Percentiles rank a stretch among this genome's conserved stretches.
phyloP scores from a whole-genome alignment of 2,888 invertebrate species.

The Caenorhabditis japonica region DNA sequence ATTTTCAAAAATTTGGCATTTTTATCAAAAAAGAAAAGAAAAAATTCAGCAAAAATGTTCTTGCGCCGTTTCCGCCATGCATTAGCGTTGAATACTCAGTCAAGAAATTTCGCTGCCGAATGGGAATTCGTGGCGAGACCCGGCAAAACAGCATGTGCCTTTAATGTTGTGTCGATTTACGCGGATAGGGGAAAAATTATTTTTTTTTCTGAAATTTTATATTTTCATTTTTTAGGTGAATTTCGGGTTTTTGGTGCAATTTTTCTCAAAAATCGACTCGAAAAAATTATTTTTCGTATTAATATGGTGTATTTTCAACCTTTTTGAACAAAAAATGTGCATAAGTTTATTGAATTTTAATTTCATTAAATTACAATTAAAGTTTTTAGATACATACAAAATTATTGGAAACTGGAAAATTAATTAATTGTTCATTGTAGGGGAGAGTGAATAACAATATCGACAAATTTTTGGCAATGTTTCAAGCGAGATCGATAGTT shows the following conservation, averaged over 20 bases:
- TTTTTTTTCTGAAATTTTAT: constrained; percentile 1
- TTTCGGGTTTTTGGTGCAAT: neutral
- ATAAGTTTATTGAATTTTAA: too few relatives aligned
- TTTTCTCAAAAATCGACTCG: too few relatives aligned
- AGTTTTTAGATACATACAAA: neutral
- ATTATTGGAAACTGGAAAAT: too few relatives aligned
- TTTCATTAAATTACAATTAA: too few relatives aligned
- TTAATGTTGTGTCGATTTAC: constrained; percentile 45
- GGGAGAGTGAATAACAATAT: constrained; percentile 13
- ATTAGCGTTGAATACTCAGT: constrained; percentile 53
- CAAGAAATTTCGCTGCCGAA: constrained; percentile 31
- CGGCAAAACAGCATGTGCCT: constrained; percentile 13
- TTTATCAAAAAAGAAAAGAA: constrained; percentile 41
- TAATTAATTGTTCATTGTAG: too few relatives aligned
- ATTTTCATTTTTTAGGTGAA: neutral
- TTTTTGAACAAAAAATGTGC: too few relatives aligned
- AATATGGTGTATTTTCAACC: too few relatives aligned
- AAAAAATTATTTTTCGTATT: too few relatives aligned
- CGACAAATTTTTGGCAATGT: constrained; percentile 13
- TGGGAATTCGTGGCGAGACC: too few relatives aligned
- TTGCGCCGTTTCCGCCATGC: constrained; percentile 3
- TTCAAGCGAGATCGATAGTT: constrained; percentile 18
- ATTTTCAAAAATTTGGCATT: constrained; percentile 17
- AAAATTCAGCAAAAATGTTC: constrained; percentile 18
- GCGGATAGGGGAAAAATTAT: constrained; percentile 2